Evolutionary conservation across 1,140 invertebrate genomes (phyloP).

Genomic region (Wasmannia auropunctata): DNA sequence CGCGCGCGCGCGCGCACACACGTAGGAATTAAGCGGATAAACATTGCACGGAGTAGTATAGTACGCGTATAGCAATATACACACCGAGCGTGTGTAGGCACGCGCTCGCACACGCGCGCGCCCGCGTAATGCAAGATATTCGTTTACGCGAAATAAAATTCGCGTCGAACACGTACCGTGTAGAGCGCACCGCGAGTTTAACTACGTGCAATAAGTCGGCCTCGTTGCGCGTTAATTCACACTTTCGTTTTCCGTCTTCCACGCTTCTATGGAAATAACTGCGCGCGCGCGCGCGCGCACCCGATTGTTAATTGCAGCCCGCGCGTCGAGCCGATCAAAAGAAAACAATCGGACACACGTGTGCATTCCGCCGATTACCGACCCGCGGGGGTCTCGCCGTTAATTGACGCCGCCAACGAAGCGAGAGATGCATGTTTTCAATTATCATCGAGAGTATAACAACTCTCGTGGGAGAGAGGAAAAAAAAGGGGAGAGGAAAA

Average conservation of each 20-base stretch:
- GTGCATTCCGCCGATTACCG: not conserved
- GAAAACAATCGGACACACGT: constrained; percentile 17
- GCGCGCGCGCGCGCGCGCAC: not conserved
- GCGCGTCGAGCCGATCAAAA: not conserved
- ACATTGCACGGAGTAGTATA: constrained; percentile 76
- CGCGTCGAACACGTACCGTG: constrained; percentile 67
- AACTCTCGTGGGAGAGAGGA: not conserved
- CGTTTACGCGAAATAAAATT: constrained; percentile 76
- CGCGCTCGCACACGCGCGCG: constrained; percentile 9
- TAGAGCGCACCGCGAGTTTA: constrained; percentile 29
- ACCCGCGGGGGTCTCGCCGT: not conserved
- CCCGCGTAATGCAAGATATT: constrained; percentile 67
- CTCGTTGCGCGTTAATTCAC: constrained; percentile 56
- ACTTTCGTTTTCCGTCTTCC: constrained; percentile 48
- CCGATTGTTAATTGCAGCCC: constrained; percentile 30
- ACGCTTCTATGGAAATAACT: constrained; percentile 25
- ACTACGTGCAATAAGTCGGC: constrained; percentile 45
- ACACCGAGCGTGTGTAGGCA: not conserved
- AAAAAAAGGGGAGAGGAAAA: not conserved
- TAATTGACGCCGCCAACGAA: not conserved
- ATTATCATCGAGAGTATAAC: constrained; percentile 28
- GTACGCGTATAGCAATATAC: constrained; percentile 73
- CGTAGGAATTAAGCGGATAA: constrained; percentile 83
- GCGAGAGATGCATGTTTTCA: constrained; percentile 10
- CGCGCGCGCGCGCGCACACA: no score